A percentile compares a stretch with the other conserved stretches of the same genome.
phyloP scores from a whole-genome alignment of 1,140 invertebrate species.

The Maconellicoccus hirsutus region DNA sequence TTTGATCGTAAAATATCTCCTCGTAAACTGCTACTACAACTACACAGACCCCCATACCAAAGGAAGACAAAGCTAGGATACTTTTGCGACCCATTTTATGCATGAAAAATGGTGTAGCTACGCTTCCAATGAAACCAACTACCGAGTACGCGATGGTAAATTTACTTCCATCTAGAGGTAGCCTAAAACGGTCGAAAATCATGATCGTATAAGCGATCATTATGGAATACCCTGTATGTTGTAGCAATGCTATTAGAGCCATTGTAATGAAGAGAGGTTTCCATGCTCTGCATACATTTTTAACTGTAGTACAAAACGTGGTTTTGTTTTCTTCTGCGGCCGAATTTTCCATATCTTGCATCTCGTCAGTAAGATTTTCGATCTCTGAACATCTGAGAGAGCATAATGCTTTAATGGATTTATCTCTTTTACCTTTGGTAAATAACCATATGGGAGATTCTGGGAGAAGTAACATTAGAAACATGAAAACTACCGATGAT shows the following conservation, averaged over 20 bases:
- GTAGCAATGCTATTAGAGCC: neutral
- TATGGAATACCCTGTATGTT: neutral
- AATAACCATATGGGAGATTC: conserved; percentile 44
- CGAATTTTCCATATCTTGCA: neutral
- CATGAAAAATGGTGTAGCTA: neutral
- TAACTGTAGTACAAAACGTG: neutral
- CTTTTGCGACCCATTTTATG: neutral
- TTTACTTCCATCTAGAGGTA: neutral
- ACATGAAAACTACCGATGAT: conserved; percentile 30
- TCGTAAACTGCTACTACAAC: conserved; percentile 1
- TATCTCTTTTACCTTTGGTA: conserved; percentile 28
- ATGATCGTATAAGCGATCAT: neutral
- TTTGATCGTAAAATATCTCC: neutral
- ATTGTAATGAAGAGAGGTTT: neutral
- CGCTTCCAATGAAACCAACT: neutral
- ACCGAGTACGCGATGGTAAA: neutral
- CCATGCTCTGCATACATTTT: neutral
- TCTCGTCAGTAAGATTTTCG: conserved; percentile 29
- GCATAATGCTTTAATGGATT: conserved; percentile 28
- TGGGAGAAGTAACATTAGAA: conserved; percentile 35
- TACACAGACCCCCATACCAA: conserved; percentile 17
- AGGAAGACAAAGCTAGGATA: neutral
- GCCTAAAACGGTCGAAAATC: neutral
- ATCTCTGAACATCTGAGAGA: conserved; percentile 24
- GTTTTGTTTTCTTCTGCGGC: neutral